A percentile compares a stretch with the other conserved stretches of the same genome.
Conservation (phyloP, 1,140 invertebrate genomes). For the Micrasema longulum region DNA sequence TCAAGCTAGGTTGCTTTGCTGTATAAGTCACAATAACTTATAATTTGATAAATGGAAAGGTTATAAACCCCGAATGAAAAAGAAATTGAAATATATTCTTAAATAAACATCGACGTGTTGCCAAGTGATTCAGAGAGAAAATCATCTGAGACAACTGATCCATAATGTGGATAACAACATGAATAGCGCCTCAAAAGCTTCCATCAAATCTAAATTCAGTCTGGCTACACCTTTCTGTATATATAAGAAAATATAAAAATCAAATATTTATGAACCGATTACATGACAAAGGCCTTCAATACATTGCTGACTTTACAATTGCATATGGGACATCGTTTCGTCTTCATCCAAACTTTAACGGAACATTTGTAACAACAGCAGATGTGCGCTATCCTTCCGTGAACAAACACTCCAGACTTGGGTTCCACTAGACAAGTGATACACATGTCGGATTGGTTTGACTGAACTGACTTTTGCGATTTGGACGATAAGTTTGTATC, state of each 20-base stretch:
- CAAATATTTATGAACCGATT: not conserved
- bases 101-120: no score
- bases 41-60: no score
- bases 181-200: constrained; percentile 29
- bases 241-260: not conserved
- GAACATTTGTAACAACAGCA: constrained; percentile 79
- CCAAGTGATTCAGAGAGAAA: constrained; percentile 12
- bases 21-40: no score
- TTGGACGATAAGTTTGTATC: constrained; percentile 11
- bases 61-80: no score
- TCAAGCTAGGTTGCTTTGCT: no score
- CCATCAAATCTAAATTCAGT: not conserved
- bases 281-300: constrained; percentile 69
- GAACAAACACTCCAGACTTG: constrained; percentile 75
- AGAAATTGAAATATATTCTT: no score
- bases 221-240: not conserved
- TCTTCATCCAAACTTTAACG: constrained; percentile 71
- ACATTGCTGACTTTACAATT: constrained; percentile 75
- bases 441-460: constrained; percentile 63
- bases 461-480: not conserved
- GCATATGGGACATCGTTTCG: constrained; percentile 75
- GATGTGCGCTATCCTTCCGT: constrained; percentile 73
- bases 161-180: constrained; percentile 54
- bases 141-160: constrained; percentile 9
- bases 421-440: constrained; percentile 71